Conservation (phyloP, 2,888 invertebrate species). For the Asteroscopus sphinx region DNA sequence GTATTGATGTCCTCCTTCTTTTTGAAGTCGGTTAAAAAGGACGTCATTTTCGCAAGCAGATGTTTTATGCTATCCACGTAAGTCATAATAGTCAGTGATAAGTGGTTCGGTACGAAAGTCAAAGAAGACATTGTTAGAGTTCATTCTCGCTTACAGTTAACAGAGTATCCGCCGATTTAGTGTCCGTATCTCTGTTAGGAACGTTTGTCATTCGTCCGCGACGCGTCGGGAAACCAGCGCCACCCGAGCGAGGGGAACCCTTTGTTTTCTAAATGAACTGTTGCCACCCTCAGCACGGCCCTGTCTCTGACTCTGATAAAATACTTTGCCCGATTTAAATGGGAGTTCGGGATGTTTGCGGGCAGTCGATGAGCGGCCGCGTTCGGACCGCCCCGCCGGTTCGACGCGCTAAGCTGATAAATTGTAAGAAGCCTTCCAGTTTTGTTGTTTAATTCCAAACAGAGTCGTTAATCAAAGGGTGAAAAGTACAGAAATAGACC, state of each 20-base stretch:
- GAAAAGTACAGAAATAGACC: constrained; percentile 12
- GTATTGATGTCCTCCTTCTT: too few relatives aligned
- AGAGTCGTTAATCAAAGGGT: constrained; percentile 37
- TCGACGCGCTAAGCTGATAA: constrained; percentile 37
- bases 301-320: constrained; percentile 58
- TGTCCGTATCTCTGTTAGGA: constrained; percentile 46
- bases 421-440: constrained; percentile 37
- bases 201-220: constrained; percentile 61
- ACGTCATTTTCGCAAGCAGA: background rate
- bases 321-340: constrained; percentile 56
- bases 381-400: constrained; percentile 27
- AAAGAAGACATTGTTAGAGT: constrained; percentile 14
- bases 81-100: constrained; percentile 6
- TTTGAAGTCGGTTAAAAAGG: too few relatives aligned
- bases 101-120: background rate
- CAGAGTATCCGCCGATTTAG: constrained; percentile 38
- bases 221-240: constrained; percentile 30
- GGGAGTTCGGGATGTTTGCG: constrained; percentile 41
- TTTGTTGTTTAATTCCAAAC: constrained; percentile 39
- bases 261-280: constrained; percentile 70
- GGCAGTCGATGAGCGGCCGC: constrained; percentile 27
- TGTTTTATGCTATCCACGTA: background rate
- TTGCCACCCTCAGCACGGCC: constrained; percentile 54
- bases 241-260: constrained; percentile 47
- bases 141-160: constrained; percentile 23